Evolutionary conservation across 2,113 vertebrate species (phyloP).

Genomic region (Prochilodus magdalenae): DNA sequence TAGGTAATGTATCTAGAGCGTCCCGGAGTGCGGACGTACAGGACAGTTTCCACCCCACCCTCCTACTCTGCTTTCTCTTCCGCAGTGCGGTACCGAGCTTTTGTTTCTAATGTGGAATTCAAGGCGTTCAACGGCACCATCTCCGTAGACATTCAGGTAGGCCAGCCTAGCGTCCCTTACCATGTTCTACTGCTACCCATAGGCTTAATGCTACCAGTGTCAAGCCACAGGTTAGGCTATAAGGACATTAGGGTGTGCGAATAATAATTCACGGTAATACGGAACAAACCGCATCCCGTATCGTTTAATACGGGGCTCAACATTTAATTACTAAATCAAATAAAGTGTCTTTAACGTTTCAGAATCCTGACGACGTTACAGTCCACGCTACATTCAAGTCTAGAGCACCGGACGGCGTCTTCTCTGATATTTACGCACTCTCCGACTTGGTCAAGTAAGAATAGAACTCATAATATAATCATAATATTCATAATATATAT

Average conservation of each 20-base stretch:
- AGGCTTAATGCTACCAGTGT: no score
- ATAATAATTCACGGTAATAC: no score
- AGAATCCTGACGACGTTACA: slow-evolving; percentile 74
- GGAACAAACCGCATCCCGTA: no score
- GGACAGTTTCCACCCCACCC: background rate
- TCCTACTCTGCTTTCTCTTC: background rate
- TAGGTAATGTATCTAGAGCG: no score
- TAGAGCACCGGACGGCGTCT: slow-evolving; percentile 57
- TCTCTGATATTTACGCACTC: slow-evolving; percentile 56
- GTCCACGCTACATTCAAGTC: slow-evolving; percentile 57
- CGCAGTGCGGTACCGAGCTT: slow-evolving; percentile 70
- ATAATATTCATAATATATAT: no score
- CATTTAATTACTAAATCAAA: no score
- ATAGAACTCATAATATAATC: no score
- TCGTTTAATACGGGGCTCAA: no score
- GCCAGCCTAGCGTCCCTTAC: background rate
- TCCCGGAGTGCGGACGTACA: no score
- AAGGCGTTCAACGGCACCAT: slow-evolving; percentile 61
- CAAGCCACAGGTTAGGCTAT: no score
- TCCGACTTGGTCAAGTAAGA: slow-evolving; percentile 72
- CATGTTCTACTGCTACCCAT: no score
- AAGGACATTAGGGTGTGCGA: no score
- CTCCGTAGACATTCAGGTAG: slow-evolving; percentile 71
- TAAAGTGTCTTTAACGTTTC: background rate
- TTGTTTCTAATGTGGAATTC: slow-evolving; percentile 67